Evolutionary conservation across 1,140 invertebrate genomes (phyloP), one percentile per base, ranked within the genome.

Genomic region (Ooceraea biroi): DNA sequence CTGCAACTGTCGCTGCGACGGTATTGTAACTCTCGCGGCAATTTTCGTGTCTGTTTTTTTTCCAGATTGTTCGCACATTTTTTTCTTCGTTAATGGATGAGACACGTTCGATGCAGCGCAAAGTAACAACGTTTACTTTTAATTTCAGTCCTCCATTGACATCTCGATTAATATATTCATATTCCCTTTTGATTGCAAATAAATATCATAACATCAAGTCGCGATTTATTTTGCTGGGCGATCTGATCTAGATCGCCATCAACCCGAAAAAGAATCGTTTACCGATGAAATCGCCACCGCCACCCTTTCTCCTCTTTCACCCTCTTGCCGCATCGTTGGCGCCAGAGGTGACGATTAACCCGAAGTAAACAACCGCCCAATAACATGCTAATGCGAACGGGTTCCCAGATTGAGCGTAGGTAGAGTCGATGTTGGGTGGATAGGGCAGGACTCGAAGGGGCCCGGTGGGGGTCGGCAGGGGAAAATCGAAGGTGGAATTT

Each of bases 321-420:
- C 22, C 65, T 58, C 17, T 46, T 84, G 80, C 78, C 61, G 60
- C 83, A 84, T 90, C 65, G 74, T 83, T 82, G 69, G 22, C 61
- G 83, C 58, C 55, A 84, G 76, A 89, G 84, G 85, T 88, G 87
- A 86, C 89, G 90, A 93, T 93, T 93, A 92, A 91, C 85, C 78
- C 83, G 84, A 85, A 86, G 91, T 91, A 92, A 92, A 92, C 91
- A 92, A 90, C 87, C 88, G 82, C 84, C 90, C 90, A 92, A 93
- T 93, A 92, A 93, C 90, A 93, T 93, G 91, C 91, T 91, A 92
- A 93, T 93, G 90, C 83, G 89, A 90, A 82, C 85, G 65, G 76
- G 72, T 69, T 80, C 66, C 84, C 41, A 27, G 88, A 65, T 86
- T 72, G 58, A 52, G 46, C 73, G 22, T 72, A 57, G 71, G 63